Base-by-base conservation (phyloP, 2,888 invertebrate species). In the Tuta absoluta region DNA sequence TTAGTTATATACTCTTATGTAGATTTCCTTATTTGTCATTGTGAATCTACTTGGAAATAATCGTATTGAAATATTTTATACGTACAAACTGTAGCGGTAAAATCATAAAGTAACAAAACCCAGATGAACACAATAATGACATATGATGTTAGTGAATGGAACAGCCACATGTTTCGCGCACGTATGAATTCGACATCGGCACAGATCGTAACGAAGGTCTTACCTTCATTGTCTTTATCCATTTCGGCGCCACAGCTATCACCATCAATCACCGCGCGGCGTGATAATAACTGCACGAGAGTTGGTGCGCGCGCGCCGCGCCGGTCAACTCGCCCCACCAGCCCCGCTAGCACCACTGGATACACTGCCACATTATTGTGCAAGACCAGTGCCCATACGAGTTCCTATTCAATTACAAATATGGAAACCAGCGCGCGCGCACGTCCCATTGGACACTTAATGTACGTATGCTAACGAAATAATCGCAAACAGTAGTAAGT, bases 371-470 rank as follows among this genome's bases (percentile, higher is more conserved):
- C 84, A 90, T 89, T 89, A 88, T 79, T 88, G 89, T 86, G 88
- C 90, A 86, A 79, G 84, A 76, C 86, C 79, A 85, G 87, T 87
- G 82, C 59, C 59, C 59, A 23, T 21, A 21, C 85, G 78, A 79
- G 79, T 77, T 79, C 78, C 89, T 82, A 91, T 91, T 89, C 89
- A 89, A 89, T 90, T 89, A 85, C 91, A 87, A 84, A 91, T 91
- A 91, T 84, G 90, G 90, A 76, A 81, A 72, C 77, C 75, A 80
- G 70, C 80, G 83, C 79, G 84, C 85, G 80, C 85, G 84, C 86
- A 84, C 85, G 83, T 81, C 74, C 77, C 76, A 79, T 78, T 80
- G 80, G 82, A 80, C 84, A 80, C 82, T 80, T 80, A 80, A 75
- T 77, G 76, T 77, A 75, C 77, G 76, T 77, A 74, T 80, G 80